Evolutionary conservation across 2,888 invertebrate species (phyloP).

Genomic region (Harpagoxenus sublaevis): DNA sequence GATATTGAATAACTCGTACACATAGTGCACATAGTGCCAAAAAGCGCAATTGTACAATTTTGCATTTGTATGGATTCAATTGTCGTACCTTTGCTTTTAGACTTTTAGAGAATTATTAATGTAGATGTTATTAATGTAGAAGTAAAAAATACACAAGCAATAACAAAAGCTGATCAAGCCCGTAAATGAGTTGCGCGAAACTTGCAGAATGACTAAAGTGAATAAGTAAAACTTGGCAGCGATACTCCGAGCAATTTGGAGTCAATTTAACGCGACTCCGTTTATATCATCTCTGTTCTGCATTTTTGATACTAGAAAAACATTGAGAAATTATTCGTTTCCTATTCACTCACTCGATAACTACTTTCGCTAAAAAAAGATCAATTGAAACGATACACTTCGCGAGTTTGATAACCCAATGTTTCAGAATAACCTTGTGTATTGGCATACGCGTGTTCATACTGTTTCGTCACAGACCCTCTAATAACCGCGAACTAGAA

Average conservation of each 20-base stretch:
- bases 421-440: background rate
- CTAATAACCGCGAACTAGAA: slow-evolving; percentile 12
- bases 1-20: slow-evolving; percentile 23
- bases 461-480: slow-evolving; percentile 5
- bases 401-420: background rate
- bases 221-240: background rate
- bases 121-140: background rate
- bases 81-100: background rate
- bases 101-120: background rate
- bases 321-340: background rate
- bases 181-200: slow-evolving; percentile 13
- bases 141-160: background rate
- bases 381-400: background rate
- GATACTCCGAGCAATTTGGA: background rate
- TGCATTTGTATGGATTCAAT: slow-evolving; percentile 6
- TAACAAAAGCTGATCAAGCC: background rate
- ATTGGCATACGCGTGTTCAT: background rate
- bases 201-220: background rate
- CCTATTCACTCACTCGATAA: background rate
- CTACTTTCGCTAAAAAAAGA: background rate
- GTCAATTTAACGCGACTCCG: background rate
- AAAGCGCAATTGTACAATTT: background rate
- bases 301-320: background rate
- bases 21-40: background rate
- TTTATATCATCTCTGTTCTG: background rate